Evolutionary conservation across 1,140 invertebrate species (phyloP), one percentile per base, ranked within the genome.

Genomic region (Anoplolepis gracilipes): DNA sequence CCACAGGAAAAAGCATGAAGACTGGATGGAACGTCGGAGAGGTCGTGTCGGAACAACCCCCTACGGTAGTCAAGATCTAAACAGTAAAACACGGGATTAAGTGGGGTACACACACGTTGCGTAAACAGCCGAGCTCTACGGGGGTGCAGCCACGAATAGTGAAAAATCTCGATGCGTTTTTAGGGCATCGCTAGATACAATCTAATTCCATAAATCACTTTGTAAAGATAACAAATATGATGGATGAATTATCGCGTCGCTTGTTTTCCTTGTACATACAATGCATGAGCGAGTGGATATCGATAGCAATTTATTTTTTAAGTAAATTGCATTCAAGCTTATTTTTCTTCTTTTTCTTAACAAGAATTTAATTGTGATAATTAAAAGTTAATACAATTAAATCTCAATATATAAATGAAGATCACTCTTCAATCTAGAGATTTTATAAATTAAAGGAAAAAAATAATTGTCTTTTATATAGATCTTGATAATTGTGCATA

Each of bases 41-140:
- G 69, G 81, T 91, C 85, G 67, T 86, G 89, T 90, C 84, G 42
- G 77, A 84, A 72, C 90, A 91, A 90, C 90, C 90, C 90, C 90
- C 88, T 91, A 90, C 90, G 90, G 88, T 90, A 91, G 90, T 77
- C 88, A 61, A 90, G 69, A 91, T 90, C 84, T 89, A 91, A 91
- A 91, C 88, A 91, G 73, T 90, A 91, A 91, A 91, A 91, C 90
- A 91, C 46, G 49, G 85, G 85, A 91, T 91, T 91, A 91, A 91
- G 90, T 91, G 90, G 90, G 88, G 77, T 90, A 90, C 77, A 87
- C 79, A 53, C 79, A 53, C 84, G 84, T 86, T 85, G 77, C 85
- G 69, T 91, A 91, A 91, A 91, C 90, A 91, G 75, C 85, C 30
- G 19, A 55, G 28, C 85, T 84, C 88, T 10, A 84, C 79, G 82